These are phyloP conservation scores for Epizoanthus stellaris DNA, from an alignment of 92 coral and sea anemone species.

Conservation along the genomic window DNA sequence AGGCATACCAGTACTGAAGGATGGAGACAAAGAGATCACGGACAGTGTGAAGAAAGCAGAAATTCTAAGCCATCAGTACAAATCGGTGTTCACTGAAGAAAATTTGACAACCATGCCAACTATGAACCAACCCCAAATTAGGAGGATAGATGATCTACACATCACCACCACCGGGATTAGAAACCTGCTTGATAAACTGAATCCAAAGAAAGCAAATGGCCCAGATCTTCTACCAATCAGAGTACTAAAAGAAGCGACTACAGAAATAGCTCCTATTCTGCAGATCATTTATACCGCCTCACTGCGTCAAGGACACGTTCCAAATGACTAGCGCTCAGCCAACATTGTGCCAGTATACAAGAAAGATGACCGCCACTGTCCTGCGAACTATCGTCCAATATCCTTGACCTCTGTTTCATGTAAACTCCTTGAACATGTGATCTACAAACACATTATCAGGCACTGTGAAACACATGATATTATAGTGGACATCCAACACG, in stretches of 20 bases:
- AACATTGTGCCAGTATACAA: slow-evolving; percentile 47
- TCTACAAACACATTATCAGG: slow-evolving; percentile 42
- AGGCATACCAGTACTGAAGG: slow-evolving; percentile 53
- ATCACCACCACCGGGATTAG: slow-evolving; percentile 33
- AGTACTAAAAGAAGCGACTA: slow-evolving; percentile 55
- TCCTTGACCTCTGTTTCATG: slow-evolving; percentile 57
- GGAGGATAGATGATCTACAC: background rate
- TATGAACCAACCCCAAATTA: background rate
- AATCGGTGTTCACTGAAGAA: slow-evolving; percentile 62
- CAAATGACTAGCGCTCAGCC: slow-evolving; percentile 52
- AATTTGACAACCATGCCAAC: slow-evolving; percentile 36
- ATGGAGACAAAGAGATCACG: background rate
- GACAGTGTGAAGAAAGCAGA: slow-evolving; percentile 54
- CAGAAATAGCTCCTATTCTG: slow-evolving; percentile 57
- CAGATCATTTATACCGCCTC: slow-evolving; percentile 48
- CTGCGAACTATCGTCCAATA: slow-evolving; percentile 53
- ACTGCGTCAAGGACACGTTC: slow-evolving; percentile 37
- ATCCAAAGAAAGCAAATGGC: slow-evolving; percentile 56
- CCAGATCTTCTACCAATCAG: slow-evolving; percentile 44
- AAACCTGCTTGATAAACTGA: slow-evolving; percentile 36
- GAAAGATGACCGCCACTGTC: slow-evolving; percentile 47
- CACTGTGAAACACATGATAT: slow-evolving; percentile 43
- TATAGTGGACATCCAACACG: slow-evolving; percentile 56
- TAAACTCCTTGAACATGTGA: slow-evolving; percentile 53
- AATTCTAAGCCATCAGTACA: slow-evolving; percentile 42